Evolutionary conservation across 1,140 invertebrate genomes (phyloP), one percentile per base, ranked within the genome.

Genomic region (Megalonaias nervosa): DNA sequence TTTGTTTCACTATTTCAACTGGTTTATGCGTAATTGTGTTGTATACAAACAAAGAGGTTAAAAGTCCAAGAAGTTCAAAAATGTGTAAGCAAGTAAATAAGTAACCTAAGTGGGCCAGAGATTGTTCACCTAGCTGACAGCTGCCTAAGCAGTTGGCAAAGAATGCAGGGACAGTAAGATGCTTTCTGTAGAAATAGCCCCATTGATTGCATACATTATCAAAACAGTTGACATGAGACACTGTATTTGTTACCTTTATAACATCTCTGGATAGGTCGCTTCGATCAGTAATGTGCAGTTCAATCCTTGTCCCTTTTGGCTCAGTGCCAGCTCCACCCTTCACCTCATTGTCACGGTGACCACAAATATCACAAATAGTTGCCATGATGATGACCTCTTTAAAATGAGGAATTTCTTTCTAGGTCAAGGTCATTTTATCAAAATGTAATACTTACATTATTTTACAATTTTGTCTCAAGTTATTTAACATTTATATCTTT

Each of bases 351-450:
- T 97, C 97, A 86, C 94, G 93, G 88, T 95, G 93, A 0, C 98
- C 98, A 92, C 98, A 99, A 4, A 84, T 83, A 21, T 98, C 97
- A 90, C 98, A 99, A 2, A 91, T 93, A 0, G 96, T 98, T 4
- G 97, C 97, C 98, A 99, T 99, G 66, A 99, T 97, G 1, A 99
- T 94, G 0, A 93, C 96, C 91, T 99, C 96, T 91, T 99, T 99
- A 89, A 99, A 99, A 90, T 97, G 94, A 6, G 98, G 98, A 88
- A 99, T 98, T 73, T 96, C 95, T 96, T 14, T 48, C 11, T 48
- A 48, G 4, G 38, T 48, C 38, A 48, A 48, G 38, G 38, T 48
- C 38, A 48, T 48, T 6, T 48, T 48, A 48, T 48, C 38, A 48
- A 48, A 9, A 48, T 48, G 6, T 48, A 11, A 48, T 48, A 48